These are phyloP conservation scores for Molossus alvarezi DNA, from an alignment of 2,797 vertebrate genomes.

Conservation along the genomic window DNA sequence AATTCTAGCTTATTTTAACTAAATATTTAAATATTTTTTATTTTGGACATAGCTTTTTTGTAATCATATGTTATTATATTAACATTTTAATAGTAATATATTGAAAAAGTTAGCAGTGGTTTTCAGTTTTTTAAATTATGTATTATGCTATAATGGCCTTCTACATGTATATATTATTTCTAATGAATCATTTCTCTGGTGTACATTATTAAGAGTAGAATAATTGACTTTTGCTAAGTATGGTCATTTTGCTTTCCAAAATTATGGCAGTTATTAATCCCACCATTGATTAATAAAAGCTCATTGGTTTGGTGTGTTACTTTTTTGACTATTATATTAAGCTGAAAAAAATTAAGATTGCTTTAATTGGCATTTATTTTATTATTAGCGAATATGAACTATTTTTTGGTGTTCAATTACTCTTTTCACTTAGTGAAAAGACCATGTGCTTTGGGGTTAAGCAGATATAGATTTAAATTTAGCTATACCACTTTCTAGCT, in stretches of 20 bases:
- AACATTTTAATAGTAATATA: background rate
- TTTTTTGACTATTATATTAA: slow-evolving; percentile 31
- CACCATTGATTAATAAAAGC: slow-evolving; percentile 15
- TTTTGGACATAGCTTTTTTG: slow-evolving; percentile 17
- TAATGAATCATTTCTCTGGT: slow-evolving; percentile 14
- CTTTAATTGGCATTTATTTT: slow-evolving; percentile 27
- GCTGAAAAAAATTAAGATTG: background rate
- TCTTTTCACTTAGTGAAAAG: slow-evolving; percentile 57
- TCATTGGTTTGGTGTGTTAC: background rate
- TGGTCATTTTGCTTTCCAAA: background rate
- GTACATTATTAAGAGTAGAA: background rate
- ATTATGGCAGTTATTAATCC: background rate
- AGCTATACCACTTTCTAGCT: background rate
- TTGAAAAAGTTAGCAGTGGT: background rate
- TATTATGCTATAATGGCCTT: background rate
- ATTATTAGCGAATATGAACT: background rate
- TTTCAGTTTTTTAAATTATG: slow-evolving; percentile 16
- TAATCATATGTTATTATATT: slow-evolving; percentile 34
- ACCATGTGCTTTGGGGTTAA: background rate
- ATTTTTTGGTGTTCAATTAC: slow-evolving; percentile 42
- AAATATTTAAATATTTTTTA: slow-evolving; percentile 49
- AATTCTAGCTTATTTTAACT: slow-evolving; percentile 43
- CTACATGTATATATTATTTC: background rate
- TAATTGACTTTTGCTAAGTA: slow-evolving; percentile 50
- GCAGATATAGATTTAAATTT: slow-evolving; percentile 50